phyloP scores from a whole-genome alignment of 2,888 invertebrate species.

The Polydesmus complanatus region DNA sequence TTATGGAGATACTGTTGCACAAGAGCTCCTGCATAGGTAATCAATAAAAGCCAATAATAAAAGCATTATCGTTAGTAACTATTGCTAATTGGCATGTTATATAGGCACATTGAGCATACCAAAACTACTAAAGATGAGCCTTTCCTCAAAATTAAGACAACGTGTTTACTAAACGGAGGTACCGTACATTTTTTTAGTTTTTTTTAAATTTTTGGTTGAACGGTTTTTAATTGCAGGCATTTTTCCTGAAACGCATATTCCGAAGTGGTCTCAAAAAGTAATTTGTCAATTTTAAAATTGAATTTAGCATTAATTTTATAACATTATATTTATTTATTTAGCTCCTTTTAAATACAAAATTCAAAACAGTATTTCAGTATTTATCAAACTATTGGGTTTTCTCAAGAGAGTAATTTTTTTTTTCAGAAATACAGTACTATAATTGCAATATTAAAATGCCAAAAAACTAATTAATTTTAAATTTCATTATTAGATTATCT shows the following conservation, averaged over 20 bases:
- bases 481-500: slow-evolving; percentile 22
- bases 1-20: slow-evolving; percentile 32
- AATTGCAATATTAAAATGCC: not conserved
- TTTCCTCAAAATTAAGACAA: slow-evolving; percentile 16
- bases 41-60: slow-evolving; percentile 17
- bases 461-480: not conserved
- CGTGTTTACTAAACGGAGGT: slow-evolving; percentile 28
- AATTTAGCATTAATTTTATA: not conserved
- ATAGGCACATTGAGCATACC: not conserved
- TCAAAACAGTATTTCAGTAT: not conserved
- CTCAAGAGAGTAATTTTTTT: not conserved
- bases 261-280: slow-evolving; percentile 21
- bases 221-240: slow-evolving; percentile 19
- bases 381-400: not conserved
- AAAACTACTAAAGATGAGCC: slow-evolving; percentile 21
- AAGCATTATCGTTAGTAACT: not conserved
- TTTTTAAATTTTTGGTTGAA: not conserved
- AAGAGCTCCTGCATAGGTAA: slow-evolving; percentile 27
- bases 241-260: slow-evolving; percentile 22
- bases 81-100: not conserved
- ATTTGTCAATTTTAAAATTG: not conserved
- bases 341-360: not conserved
- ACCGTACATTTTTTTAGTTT: not conserved
- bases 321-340: not conserved
- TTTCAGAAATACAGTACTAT: too few relatives aligned